Evolutionary conservation across 2,888 invertebrate species (phyloP).

Genomic region (Rhagonycha fulva): DNA sequence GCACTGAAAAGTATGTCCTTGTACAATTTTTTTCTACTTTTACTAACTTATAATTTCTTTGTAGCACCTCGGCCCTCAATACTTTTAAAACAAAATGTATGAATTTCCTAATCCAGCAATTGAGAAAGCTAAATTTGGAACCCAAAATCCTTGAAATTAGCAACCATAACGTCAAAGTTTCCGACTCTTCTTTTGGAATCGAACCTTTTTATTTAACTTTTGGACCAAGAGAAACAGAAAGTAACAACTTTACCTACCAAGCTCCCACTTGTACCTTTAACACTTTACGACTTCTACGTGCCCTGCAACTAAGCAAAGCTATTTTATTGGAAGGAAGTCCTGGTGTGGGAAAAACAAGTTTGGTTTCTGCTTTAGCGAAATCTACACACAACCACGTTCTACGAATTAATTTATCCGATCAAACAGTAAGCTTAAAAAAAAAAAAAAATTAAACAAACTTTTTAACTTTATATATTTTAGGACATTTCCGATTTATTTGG

Average conservation of each 20-base stretch:
- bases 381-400: slow-evolving; percentile 82
- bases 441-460: not conserved
- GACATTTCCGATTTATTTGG: slow-evolving; percentile 98
- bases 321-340: slow-evolving; percentile 96
- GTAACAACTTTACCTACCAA: slow-evolving; percentile 68
- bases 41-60: slow-evolving; percentile 33
- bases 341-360: slow-evolving; percentile 97
- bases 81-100: slow-evolving; percentile 58
- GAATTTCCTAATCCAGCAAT: slow-evolving; percentile 61
- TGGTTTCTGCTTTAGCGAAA: slow-evolving; percentile 87
- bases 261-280: slow-evolving; percentile 83
- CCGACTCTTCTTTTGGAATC: slow-evolving; percentile 67
- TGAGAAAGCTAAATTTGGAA: slow-evolving; percentile 42
- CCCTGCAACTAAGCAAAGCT: slow-evolving; percentile 88
- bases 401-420: slow-evolving; percentile 96
- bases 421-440: slow-evolving; percentile 68
- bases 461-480: slow-evolving; percentile 55
- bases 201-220: slow-evolving; percentile 74
- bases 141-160: slow-evolving; percentile 18
- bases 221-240: slow-evolving; percentile 50
- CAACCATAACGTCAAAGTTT: slow-evolving; percentile 46
- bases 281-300: slow-evolving; percentile 82
- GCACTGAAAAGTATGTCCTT: slow-evolving; percentile 63
- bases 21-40: not conserved
- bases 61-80: slow-evolving; percentile 48